Base-by-base conservation (phyloP, 37 sponge, comb jelly and placozoan genomes). In the Beroe forskalii region DNA sequence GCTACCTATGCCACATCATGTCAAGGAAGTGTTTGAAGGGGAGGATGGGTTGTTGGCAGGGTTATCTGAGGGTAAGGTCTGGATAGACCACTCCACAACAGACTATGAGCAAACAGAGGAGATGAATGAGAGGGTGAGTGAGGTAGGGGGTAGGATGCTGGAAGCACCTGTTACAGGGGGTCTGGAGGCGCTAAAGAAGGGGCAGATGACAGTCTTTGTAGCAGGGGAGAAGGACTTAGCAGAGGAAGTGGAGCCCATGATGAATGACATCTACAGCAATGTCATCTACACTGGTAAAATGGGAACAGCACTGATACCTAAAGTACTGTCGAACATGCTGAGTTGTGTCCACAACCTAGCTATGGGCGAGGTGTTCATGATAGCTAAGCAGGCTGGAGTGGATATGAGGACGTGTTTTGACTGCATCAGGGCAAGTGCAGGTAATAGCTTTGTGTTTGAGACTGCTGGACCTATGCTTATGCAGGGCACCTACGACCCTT, bases 71-170 rank as follows among this genome's bases (percentile, higher is more conserved):
- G 66, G 66, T 63, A 63, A 63, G 66, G 25, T 63, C 66, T 63
- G 66, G 66, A 63, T 63, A 63, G 66, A 63, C 25, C 66, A 63
- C 24, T 63, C 66, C 25, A 63, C 66, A 63, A 63, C 66, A n/a
- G 66, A 63, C 24, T 63, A 63, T 30, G 66, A 63, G 66, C 66
- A 63, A 30, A 63, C 66, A 63, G 66, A 63, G 66, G 66, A 63
- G 14, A 63, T 63, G 66, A 27, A 30, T 63, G 66, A 23, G 9
- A 4, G 6, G 25, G 66, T 63, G 66, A 30, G 6, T 6, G 66
- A 8, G 25, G 2, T 24, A n/a, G 66, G 66, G 25, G 66, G 66
- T 3, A 63, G 66, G 66, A 63, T 63, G 66, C 25, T 63, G 25
- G 66, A 63, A 30, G 66, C 66, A 63, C 66, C 66, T 24, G 66